Base-by-base conservation (phyloP, 2,797 vertebrate genomes). In the Paramormyrops hopkinsi region DNA sequence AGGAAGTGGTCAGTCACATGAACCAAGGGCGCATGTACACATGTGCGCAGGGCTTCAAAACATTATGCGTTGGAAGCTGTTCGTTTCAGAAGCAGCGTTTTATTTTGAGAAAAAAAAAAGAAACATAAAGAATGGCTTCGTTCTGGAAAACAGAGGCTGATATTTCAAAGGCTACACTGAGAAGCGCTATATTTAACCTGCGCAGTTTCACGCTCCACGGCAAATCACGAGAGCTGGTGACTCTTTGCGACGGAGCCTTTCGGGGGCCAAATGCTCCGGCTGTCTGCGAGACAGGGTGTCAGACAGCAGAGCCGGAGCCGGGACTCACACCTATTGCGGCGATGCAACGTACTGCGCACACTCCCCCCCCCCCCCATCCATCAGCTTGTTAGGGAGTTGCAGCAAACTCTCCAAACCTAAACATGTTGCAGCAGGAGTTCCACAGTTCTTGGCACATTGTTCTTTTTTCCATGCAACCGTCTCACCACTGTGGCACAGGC, bases 1-100 rank as follows among this genome's bases (percentile, higher is more conserved):
- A 92, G 94, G 94, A 96, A 95, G 93, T 92, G 90, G 93, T 91
- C 91, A 91, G 92, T 91, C 79, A 89, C 87, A 87, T 83, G 89
- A 65, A 89, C 88, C 62, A 90, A 91, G 82, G 29, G 44, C 14
- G 2, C 4, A 54, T 59, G 54, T 22, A 79, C 87, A 88, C 37
- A 83, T 33, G 51, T 65, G 37, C 19, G 25, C 11, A 25, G 48
- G 22, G 83, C 19, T 33, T 33, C 86, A 88, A 88, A 88, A 65
- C 53, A 46, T 33, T 53, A 0, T 65, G 19, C n/a, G 54, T 62
- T 41, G 11, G 56, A 88, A 22, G 19, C 56, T 5, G 53, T 65
- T 88, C 37, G 19, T 46, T n/a, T 87, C 11, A 22, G n/a, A 25
- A 3, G 19, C 41, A n/a, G 59, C 44, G 9, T 12, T 37, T n/a